These are phyloP conservation scores for Gadopsis marmoratus DNA, from an alignment of 2,797 vertebrate species.

Conservation along the genomic window DNA sequence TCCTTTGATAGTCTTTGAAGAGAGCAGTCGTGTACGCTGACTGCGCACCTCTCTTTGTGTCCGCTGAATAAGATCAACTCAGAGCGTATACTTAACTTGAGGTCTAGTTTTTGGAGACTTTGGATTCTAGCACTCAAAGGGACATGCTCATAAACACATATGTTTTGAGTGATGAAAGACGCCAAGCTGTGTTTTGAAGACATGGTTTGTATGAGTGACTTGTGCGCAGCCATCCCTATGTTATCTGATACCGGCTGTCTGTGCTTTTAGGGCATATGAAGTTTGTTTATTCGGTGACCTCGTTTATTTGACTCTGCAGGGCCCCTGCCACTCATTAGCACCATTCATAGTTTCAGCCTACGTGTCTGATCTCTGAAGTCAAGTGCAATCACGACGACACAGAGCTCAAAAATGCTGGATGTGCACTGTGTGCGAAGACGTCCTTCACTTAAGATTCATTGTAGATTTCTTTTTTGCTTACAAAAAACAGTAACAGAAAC, in stretches of 20 bases:
- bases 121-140: conserved; percentile 63
- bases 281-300: conserved; percentile 83
- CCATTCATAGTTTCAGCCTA: conserved; percentile 81
- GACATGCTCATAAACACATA: conserved; percentile 78
- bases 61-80: conserved; percentile 61
- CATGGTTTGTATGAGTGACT: conserved; percentile 65
- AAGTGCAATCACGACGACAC: conserved; percentile 56
- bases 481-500: not conserved
- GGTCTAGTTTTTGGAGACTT: conserved; percentile 61
- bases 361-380: conserved; percentile 70
- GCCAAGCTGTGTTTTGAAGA: conserved; percentile 70
- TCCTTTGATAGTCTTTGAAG: conserved; percentile 61
- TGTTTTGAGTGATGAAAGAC: conserved; percentile 82
- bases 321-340: conserved; percentile 78
- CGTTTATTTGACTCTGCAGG: conserved; percentile 83
- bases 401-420: conserved; percentile 14
- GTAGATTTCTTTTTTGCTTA: not conserved
- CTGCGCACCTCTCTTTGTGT: conserved; percentile 35
- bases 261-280: conserved; percentile 79
- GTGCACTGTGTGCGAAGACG: conserved; percentile 1
- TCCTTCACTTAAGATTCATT: not conserved
- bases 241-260: conserved; percentile 77
- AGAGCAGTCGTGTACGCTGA: not conserved
- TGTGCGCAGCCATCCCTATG: conserved; percentile 73
- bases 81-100: conserved; percentile 75